Evolutionary conservation across 2,797 vertebrate species (phyloP), one percentile per base, ranked within the genome.

Genomic region (Myotis myotis): DNA sequence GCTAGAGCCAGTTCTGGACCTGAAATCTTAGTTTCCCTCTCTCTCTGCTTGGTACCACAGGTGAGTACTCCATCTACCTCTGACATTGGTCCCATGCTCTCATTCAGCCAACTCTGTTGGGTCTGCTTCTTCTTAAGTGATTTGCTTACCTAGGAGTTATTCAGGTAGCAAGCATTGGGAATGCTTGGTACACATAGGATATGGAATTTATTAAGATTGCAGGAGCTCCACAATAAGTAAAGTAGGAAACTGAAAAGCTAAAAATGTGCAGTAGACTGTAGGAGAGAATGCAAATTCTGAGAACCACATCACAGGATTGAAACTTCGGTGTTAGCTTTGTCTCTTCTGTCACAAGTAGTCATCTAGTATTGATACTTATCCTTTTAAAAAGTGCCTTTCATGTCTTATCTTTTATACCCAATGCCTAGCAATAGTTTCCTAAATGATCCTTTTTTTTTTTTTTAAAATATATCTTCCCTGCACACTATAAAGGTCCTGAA

Each of bases 1-100:
- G 66, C 85, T 95, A 76, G 83, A 95, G 76, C 76, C 82, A 83
- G 36, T 96, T 94, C 57, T 97, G 85, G 87, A 95, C 82, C 68
- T 70, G 86, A 86, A 95, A 55, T 92, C 74, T 95, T 97, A 96
- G 57, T 91, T 75, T 16, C 38, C 84, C 72, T 38, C 53, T 78
- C 36, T 85, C 17, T 78, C 87, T 94, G 70, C 85, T 90, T 96
- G 85, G 53, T 88, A 85, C 28, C 62, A 83, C 87, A 96, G 96
- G 87, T 96, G 64, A 96, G 93, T 95, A 93, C 44, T 93, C 23
- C 9, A 23, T 87, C n/a, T 19, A 15, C 23, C n/a, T 94, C 55
- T 80, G 36, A 82, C 49, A 70, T 47, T 89, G 87, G 16, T 53
- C 47, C 92, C 85, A 1, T 94, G 47, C 4, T 79, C 30, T 93